phyloP scores from a whole-genome alignment of 2,888 invertebrate species.

The Mesorhabditis spiculigera region DNA sequence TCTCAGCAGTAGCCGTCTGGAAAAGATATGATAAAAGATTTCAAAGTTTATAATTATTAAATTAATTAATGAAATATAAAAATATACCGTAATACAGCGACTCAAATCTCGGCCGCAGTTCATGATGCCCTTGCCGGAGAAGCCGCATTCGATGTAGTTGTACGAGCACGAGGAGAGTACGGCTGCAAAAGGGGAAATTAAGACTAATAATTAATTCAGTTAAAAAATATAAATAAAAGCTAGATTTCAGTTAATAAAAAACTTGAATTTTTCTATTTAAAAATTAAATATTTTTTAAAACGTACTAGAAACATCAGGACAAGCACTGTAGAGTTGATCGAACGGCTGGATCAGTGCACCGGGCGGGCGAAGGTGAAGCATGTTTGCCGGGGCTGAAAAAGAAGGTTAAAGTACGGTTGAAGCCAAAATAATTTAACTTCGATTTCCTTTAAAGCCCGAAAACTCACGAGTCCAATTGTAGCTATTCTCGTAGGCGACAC shows the following conservation, averaged over 20 bases:
- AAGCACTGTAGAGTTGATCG: background rate
- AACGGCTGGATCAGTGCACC: background rate
- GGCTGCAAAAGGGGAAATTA: conserved; percentile 17
- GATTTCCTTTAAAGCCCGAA: conserved; percentile 5
- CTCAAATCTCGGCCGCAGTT: conserved; percentile 20
- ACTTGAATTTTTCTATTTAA: conserved; percentile 9
- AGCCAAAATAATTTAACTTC: too few species aligned
- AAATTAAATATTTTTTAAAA: background rate
- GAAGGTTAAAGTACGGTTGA: background rate
- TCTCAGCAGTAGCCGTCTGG: too few species aligned
- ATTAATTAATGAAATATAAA: background rate
- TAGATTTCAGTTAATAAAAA: background rate
- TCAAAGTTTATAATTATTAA: too few species aligned
- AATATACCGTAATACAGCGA: conserved; percentile 23
- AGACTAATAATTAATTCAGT: conserved; percentile 1
- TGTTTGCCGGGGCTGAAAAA: background rate
- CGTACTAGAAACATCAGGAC: background rate
- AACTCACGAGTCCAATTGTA: conserved; percentile 26
- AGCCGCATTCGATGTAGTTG: conserved; percentile 23
- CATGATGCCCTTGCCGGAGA: background rate
- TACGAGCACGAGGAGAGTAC: conserved; percentile 28
- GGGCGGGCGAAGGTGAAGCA: background rate
- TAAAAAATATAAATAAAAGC: background rate
- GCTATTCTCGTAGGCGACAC: conserved; percentile 20
- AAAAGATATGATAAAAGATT: too few species aligned